Conservation (phyloP, 2,888 invertebrate species). For the Lepidocyrtoides sp. region DNA sequence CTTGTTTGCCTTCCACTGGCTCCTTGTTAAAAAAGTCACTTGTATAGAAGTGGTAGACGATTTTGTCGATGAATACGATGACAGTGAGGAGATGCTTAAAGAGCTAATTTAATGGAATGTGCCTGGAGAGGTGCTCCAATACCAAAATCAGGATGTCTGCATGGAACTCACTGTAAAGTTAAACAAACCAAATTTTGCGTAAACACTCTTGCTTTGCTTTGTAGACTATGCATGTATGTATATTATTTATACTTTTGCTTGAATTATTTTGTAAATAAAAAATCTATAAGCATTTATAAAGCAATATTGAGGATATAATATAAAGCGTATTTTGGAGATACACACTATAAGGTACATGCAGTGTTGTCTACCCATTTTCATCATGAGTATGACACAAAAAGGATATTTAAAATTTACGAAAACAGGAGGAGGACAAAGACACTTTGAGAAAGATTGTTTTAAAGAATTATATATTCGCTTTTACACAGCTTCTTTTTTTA, state of each 20-base stretch:
- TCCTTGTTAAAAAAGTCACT: background rate
- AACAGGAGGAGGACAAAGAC: constrained; percentile 12
- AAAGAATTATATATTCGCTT: background rate
- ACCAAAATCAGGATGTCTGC: background rate
- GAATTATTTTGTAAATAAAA: too few relatives aligned
- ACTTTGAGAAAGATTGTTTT: background rate
- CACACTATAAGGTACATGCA: too few relatives aligned
- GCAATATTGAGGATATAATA: too few relatives aligned
- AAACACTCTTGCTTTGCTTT: background rate
- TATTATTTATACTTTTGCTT: background rate
- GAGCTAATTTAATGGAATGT: constrained; percentile 35
- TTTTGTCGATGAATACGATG: background rate
- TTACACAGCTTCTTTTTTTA: too few relatives aligned
- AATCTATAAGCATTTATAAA: too few relatives aligned
- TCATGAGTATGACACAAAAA: too few relatives aligned
- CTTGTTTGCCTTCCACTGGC: background rate
- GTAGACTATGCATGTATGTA: background rate
- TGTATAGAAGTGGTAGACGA: background rate
- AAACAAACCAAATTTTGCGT: constrained; percentile 9
- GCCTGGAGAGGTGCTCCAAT: constrained; percentile 40
- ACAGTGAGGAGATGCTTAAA: background rate
- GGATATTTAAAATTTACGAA: background rate
- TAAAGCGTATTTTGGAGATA: too few relatives aligned
- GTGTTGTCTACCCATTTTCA: too few relatives aligned
- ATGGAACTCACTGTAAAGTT: background rate